Evolutionary conservation across 2,888 invertebrate genomes (phyloP).

Genomic region (Rhagonycha fulva): DNA sequence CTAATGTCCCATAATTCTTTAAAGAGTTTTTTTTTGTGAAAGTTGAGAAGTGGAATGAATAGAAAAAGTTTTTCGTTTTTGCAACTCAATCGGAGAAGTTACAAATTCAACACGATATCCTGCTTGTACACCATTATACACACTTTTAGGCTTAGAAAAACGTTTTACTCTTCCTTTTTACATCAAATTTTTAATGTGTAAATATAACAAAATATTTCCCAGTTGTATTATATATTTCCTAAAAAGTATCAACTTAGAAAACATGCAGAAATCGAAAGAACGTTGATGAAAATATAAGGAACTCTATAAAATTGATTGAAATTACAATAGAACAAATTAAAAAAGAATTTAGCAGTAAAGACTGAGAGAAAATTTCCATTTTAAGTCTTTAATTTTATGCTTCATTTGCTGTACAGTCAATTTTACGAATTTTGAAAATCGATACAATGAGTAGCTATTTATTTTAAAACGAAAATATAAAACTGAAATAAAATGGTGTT

Average conservation of each 20-base stretch:
- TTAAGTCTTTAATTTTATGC: too few relatives aligned
- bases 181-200: background rate
- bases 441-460: background rate
- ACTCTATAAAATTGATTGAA: too few relatives aligned
- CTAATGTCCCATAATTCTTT: background rate
- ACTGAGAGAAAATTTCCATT: too few relatives aligned
- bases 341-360: too few relatives aligned
- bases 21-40: background rate
- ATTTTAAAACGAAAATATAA: background rate
- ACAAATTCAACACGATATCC: background rate
- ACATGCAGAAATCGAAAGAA: too few relatives aligned
- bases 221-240: too few relatives aligned
- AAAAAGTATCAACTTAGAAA: too few relatives aligned
- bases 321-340: too few relatives aligned
- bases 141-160: background rate
- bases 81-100: background rate
- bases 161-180: background rate
- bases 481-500: background rate
- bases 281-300: too few relatives aligned
- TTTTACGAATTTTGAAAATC: background rate
- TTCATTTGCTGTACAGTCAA: background rate
- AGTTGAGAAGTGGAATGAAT: background rate
- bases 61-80: background rate
- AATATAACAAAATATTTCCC: too few relatives aligned
- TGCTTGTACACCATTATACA: background rate